Evolutionary conservation across 35 echinoderm and acorn worm genomes (phyloP), one percentile per base, ranked within the genome.

Genomic region (Lytechinus pictus): DNA sequence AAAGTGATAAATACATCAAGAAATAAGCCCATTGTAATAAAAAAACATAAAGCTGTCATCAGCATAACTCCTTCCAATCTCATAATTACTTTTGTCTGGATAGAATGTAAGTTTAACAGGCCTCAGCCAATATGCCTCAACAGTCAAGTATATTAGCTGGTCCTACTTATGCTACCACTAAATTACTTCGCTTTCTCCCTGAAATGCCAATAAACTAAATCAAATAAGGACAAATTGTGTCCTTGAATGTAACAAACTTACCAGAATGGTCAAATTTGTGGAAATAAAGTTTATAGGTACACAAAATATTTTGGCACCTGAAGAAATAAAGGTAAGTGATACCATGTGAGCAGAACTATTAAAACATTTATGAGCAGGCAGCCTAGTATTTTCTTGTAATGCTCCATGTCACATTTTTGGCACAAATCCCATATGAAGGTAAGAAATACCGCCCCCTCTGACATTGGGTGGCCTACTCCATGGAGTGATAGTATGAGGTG

Each of bases 361-460:
- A 79, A 79, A 79, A 79, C 19, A 5, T 79, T 79, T 79, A 79
- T 79, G 66, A 79, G 66, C 66, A 79, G 66, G 19, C 66, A 79
- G 66, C 66, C 0, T 7, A 79, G n/a, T 3, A 24, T 24, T 79
- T 79, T 79, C 19, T 79, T 79, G 66, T 79, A 79, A 79, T 79
- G 66, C 66, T 79, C 6, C 66, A 79, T 24, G 19, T 24, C 16
- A 79, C 66, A n/a, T 79, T 79, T 79, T 79, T 79, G 66, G 66
- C 66, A 79, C 6, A 21, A 54, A 27, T 90, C 29, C 88, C 88
- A 52, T 28, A 90, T 51, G 29, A 54, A 9, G 28, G 27, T 9
- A 90, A 54, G 28, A 90, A 90, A 90, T 54, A 90, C 28, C 88
- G 88, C 88, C 88, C 88, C 88, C 88, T 90, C 88, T 90, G 10